Conservation (phyloP, 2,797 vertebrate genomes). For the Cyclura pinguis region DNA sequence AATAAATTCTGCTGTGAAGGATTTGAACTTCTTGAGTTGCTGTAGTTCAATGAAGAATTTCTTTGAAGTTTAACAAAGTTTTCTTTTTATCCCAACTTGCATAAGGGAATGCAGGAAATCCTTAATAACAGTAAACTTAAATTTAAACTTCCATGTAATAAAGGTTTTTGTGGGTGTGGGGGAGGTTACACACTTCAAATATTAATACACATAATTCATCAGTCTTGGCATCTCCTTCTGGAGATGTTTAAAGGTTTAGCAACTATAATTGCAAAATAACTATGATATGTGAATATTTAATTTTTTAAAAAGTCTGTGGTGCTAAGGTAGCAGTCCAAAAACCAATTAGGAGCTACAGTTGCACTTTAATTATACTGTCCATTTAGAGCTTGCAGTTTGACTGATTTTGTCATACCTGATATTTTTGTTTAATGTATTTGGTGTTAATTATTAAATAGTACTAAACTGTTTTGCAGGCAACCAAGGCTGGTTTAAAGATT, state of each 20-base stretch:
- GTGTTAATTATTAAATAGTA: constrained; percentile 13
- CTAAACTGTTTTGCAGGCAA: constrained; percentile 80
- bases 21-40: background rate
- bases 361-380: background rate
- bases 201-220: background rate
- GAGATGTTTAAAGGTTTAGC: background rate
- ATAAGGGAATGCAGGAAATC: background rate
- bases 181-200: background rate
- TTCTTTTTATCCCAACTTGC: constrained; percentile 7
- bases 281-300: background rate
- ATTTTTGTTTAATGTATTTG: background rate
- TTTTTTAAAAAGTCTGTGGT: background rate
- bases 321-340: background rate
- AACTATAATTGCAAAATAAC: background rate
- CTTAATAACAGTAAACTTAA: background rate
- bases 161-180: background rate
- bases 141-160: background rate
- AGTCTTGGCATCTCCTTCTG: constrained; percentile 4
- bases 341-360: background rate
- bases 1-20: background rate
- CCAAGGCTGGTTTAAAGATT: constrained; percentile 90
- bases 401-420: background rate
- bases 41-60: background rate
- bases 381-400: background rate
- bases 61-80: background rate